A percentile compares a stretch with the other conserved stretches of the same genome.
Evolutionary conservation across 2,888 invertebrate species (phyloP).

Genomic region (Nesidiocoris tenuis): DNA sequence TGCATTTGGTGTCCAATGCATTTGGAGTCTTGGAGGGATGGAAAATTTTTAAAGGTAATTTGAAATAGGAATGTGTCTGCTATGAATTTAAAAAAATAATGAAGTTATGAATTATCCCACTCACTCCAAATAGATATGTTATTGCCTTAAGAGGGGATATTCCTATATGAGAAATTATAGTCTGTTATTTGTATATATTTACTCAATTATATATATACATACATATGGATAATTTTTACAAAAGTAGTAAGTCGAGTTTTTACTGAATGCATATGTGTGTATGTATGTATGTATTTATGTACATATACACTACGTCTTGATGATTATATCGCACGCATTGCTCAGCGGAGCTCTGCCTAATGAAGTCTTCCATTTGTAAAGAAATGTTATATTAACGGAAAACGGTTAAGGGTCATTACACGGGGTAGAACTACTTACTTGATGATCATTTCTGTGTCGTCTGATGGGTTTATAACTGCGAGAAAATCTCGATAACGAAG

Average conservation of each 20-base stretch:
- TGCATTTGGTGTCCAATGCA: too few relatives aligned
- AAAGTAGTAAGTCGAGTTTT: conserved; percentile 27
- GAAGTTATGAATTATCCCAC: conserved; percentile 44
- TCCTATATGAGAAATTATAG: conserved; percentile 47
- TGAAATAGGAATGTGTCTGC: conserved; percentile 21
- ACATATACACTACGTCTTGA: conserved; percentile 35
- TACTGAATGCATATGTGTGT: not conserved
- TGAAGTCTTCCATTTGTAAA: conserved; percentile 47
- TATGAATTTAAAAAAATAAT: conserved; percentile 19
- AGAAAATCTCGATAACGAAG: not conserved
- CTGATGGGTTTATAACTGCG: not conserved
- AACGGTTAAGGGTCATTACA: conserved; percentile 4
- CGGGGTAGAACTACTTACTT: not conserved
- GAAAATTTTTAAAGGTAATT: too few relatives aligned
- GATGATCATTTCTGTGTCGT: not conserved
- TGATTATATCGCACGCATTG: conserved; percentile 13
- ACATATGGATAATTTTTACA: conserved; percentile 31
- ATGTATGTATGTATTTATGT: conserved; percentile 35
- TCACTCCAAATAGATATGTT: conserved; percentile 47
- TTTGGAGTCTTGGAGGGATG: too few relatives aligned
- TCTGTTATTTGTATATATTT: conserved; percentile 44
- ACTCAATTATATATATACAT: conserved; percentile 44
- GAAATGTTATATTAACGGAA: conserved; percentile 38
- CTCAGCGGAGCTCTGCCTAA: conserved; percentile 41
- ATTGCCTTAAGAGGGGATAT: conserved; percentile 48